Percentiles rank a stretch among this genome's conserved stretches.
Conservation (phyloP, 2,888 invertebrate genomes). For the Epistrophe grossulariae region DNA sequence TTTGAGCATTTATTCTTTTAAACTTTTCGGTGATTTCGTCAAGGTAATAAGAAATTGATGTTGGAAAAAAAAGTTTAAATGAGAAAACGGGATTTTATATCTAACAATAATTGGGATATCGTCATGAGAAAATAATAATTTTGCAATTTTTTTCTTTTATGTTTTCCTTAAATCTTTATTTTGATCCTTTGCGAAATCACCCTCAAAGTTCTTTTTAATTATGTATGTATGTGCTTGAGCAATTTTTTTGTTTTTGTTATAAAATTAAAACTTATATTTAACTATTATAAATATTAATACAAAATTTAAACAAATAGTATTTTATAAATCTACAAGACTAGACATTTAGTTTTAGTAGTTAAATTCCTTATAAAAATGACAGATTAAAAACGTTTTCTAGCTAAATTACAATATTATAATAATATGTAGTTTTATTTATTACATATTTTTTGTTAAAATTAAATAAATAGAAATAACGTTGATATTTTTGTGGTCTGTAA, state of each 20-base stretch:
- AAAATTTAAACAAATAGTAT: conserved; percentile 13
- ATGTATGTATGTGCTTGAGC: neutral
- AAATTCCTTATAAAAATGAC: conserved; percentile 27
- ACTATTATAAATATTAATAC: conserved; percentile 2
- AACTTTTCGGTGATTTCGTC: neutral
- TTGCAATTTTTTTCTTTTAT: neutral
- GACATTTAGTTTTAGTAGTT: conserved; percentile 19
- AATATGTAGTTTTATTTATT: too few species aligned
- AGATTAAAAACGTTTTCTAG: conserved; percentile 34
- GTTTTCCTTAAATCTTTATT: neutral
- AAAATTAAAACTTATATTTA: neutral
- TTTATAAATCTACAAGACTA: conserved; percentile 54
- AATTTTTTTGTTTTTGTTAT: conserved; percentile 7
- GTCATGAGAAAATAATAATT: neutral
- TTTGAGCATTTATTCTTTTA: conserved; percentile 17
- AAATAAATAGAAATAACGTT: too few species aligned
- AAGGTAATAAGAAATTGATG: neutral
- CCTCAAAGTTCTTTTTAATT: neutral
- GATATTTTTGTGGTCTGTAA: neutral
- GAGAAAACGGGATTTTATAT: neutral
- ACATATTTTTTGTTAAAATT: too few species aligned
- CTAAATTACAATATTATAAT: conserved; percentile 19
- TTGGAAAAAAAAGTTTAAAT: neutral
- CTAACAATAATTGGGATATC: neutral
- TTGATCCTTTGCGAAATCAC: neutral